Evolutionary conservation across 30 jellyfish, hydroid and myxozoan genomes (phyloP).

Genomic region (Clytia hemisphaerica): DNA sequence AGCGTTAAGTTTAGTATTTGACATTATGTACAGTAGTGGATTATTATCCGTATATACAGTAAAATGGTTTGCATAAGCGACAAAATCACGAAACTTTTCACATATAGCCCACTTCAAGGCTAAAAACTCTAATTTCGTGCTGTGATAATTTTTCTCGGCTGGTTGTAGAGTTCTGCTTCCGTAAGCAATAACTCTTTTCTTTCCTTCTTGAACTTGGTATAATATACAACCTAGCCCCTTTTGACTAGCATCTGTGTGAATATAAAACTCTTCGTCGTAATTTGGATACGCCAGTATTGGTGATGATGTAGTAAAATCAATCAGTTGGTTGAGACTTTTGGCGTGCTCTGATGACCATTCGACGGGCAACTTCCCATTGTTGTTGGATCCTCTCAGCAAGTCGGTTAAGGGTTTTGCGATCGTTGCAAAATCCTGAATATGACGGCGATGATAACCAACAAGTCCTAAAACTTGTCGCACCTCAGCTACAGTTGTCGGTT

Average conservation of each 20-base stretch:
- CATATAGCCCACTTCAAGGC: slow-evolving; percentile 61
- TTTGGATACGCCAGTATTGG: slow-evolving; percentile 48
- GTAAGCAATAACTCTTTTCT: slow-evolving; percentile 34
- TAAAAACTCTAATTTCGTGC: slow-evolving; percentile 35
- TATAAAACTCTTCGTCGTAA: slow-evolving; percentile 26
- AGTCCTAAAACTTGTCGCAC: too few species aligned
- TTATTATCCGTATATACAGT: slow-evolving; percentile 45
- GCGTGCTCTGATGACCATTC: slow-evolving; percentile 32
- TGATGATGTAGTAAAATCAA: slow-evolving; percentile 37
- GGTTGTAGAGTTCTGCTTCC: slow-evolving; percentile 44
- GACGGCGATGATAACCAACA: too few species aligned
- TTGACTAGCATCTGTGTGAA: slow-evolving; percentile 49
- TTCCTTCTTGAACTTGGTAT: slow-evolving; percentile 41
- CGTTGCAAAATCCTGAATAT: too few species aligned
- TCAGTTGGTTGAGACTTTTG: slow-evolving; percentile 14
- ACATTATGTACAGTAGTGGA: slow-evolving; percentile 34
- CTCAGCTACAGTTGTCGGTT: too few species aligned
- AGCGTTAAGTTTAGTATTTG: slow-evolving; percentile 45
- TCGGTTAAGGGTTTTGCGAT: too few species aligned
- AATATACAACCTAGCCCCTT: slow-evolving; percentile 55
- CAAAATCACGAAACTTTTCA: slow-evolving; percentile 39
- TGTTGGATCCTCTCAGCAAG: too few species aligned
- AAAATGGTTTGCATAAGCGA: slow-evolving; percentile 21
- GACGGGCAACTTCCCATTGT: too few species aligned
- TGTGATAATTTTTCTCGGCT: slow-evolving; percentile 39